Base-by-base conservation (phyloP, 2,113 vertebrate genomes). In the Empidonax traillii region DNA sequence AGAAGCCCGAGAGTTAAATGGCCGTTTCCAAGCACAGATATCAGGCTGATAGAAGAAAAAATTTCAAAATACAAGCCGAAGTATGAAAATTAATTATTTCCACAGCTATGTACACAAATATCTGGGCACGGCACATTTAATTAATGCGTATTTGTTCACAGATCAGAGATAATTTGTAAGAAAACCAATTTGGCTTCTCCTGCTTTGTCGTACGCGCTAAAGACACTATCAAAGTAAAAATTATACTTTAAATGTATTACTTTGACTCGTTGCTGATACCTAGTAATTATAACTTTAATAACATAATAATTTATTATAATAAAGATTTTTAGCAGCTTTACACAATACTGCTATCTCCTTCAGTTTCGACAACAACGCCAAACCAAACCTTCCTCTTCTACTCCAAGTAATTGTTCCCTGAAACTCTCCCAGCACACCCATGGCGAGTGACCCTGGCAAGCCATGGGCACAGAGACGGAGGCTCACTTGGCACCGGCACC, bases 91-190 rank as follows among this genome's bases (percentile, higher is more conserved):
- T 63, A 85, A 79, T 89, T 86, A 31, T 72, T 86, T 93, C 83
- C 51, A 80, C 74, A 92, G 67, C 43, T 77, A 44, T 35, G 43
- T 69, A 83, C 43, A 67, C 69, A 92, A 90, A 84, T 90, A 96
- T 75, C 59, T 18, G 41, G 55, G 56, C 44, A 81, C 27, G 31
- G 73, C 69, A 75, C 47, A 61, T 74, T 88, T 80, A 94, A 93
- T 93, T 86, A 92, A 93, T 81, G 83, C 31, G 6, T 53, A 93
- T 78, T 86, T 93, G 68, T 84, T 94, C 55, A 56, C 89, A 89
- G 71, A 96, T 91, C 25, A 51, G 79, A 96, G 76, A 81, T 92
- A 81, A 86, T 77, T 93, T 81, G 61, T 81, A 86, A 93, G 72
- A 81, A 95, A 90, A 80, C 51, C n/a, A 74, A 77, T 88, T 90